Conservation (phyloP, 2,113 vertebrate species). For the Amazona vittata region DNA sequence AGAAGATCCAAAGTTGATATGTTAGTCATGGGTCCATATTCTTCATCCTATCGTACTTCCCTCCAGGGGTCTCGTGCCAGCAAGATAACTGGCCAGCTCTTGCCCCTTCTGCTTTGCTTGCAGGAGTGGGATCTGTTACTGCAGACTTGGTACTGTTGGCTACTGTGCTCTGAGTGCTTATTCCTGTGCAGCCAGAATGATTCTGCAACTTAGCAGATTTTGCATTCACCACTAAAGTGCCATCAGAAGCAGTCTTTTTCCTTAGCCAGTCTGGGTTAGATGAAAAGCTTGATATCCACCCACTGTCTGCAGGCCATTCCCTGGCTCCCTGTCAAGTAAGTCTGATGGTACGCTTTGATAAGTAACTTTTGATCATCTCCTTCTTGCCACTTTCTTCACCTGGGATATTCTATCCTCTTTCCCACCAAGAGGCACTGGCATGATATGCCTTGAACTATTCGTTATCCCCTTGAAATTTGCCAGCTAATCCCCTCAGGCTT, state of each 20-base stretch:
- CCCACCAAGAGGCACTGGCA: background rate
- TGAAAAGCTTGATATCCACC: background rate
- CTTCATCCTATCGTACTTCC: background rate
- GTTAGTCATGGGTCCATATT: background rate
- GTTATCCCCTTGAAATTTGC: conserved; percentile 11
- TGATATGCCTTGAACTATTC: background rate
- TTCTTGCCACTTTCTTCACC: conserved; percentile 2
- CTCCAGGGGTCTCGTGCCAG: background rate
- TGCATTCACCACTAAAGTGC: background rate
- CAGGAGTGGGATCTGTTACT: background rate
- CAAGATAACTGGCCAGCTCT: background rate
- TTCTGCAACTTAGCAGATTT: background rate
- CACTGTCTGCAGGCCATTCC: accelerated
- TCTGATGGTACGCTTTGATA: background rate
- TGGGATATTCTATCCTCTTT: background rate
- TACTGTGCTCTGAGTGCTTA: background rate
- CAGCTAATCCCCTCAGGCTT: background rate
- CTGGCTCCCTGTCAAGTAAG: background rate
- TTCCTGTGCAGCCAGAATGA: background rate
- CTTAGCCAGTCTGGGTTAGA: background rate
- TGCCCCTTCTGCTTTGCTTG: background rate
- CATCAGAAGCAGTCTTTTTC: background rate
- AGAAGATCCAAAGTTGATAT: background rate
- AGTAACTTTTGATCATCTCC: background rate
- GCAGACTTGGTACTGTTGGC: background rate